These are phyloP conservation scores for Chymomyza costata DNA, from an alignment of 1,140 invertebrate genomes.

Conservation along the genomic window DNA sequence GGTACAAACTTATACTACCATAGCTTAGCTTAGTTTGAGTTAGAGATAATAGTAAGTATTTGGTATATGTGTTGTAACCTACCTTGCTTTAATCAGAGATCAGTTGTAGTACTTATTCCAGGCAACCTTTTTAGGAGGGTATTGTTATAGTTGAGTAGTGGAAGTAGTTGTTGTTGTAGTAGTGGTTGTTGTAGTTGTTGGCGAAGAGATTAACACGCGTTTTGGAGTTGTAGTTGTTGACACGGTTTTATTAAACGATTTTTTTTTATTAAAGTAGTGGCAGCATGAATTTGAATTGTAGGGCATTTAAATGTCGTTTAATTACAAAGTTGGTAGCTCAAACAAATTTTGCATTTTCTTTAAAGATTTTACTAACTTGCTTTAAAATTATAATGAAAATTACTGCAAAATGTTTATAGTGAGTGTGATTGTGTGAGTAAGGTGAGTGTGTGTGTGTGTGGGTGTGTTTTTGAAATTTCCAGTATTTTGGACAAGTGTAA, in stretches of 20 bases:
- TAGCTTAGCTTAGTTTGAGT: no score
- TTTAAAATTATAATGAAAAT: constrained; percentile 54
- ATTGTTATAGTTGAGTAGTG: constrained; percentile 43
- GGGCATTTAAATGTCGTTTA: constrained; percentile 51
- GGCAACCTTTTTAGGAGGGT: constrained; percentile 73
- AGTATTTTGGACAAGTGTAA: constrained; percentile 50
- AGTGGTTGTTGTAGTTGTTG: constrained; percentile 37
- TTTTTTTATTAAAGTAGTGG: constrained; percentile 55
- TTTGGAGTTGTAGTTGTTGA: constrained; percentile 68
- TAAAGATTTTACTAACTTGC: constrained; percentile 28
- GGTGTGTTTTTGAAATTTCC: constrained; percentile 20
- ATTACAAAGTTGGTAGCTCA: constrained; percentile 46
- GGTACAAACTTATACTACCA: no score
- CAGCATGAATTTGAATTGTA: constrained; percentile 58
- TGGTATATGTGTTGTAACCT: constrained; percentile 39
- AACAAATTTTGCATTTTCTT: constrained; percentile 4
- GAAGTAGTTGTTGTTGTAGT: constrained; percentile 39
- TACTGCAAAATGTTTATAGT: constrained; percentile 55
- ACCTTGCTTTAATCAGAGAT: constrained; percentile 74
- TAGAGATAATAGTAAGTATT: no score
- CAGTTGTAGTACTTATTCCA: constrained; percentile 75
- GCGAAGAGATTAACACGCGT: constrained; percentile 74
- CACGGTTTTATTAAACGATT: constrained; percentile 26
- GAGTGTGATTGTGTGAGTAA: constrained; percentile 17
- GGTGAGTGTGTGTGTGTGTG: constrained; percentile 23